Evolutionary conservation across 1,140 invertebrate genomes (phyloP).

Genomic region (Trissolcus basalis): DNA sequence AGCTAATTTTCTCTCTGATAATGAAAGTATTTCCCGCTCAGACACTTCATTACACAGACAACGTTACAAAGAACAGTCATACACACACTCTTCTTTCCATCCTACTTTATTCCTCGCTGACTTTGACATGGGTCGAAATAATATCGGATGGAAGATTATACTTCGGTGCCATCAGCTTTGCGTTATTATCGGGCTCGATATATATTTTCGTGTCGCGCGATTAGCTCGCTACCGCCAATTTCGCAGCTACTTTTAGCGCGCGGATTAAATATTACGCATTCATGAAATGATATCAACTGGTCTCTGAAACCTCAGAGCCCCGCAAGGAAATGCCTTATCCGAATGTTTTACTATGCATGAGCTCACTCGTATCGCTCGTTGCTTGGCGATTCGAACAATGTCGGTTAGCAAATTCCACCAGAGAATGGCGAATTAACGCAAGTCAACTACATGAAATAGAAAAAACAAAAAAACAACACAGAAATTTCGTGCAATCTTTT

Average conservation of each 20-base stretch:
- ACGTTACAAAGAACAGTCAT: no score
- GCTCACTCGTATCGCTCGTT: conserved; percentile 56
- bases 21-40: no score
- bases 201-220: conserved; percentile 12
- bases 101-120: no score
- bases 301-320: conserved; percentile 52
- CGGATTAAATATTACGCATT: conserved; percentile 62
- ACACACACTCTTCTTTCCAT: no score
- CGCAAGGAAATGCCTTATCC: conserved; percentile 53
- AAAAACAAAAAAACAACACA: conserved; percentile 41
- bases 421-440: conserved; percentile 56
- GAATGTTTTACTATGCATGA: conserved; percentile 59
- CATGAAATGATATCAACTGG: conserved; percentile 58
- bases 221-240: conserved; percentile 36
- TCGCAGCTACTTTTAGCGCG: conserved; percentile 46
- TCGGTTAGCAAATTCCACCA: conserved; percentile 46
- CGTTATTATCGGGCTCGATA: conserved; percentile 29
- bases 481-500: conserved; percentile 22
- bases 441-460: conserved; percentile 51
- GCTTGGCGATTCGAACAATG: conserved; percentile 53
- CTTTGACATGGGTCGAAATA: no score
- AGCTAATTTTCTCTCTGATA: no score
- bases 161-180: conserved; percentile 2
- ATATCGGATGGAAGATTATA: no score
- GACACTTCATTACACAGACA: no score